Conservation (phyloP, 1,140 invertebrate genomes). For the Danaus melanippus region DNA sequence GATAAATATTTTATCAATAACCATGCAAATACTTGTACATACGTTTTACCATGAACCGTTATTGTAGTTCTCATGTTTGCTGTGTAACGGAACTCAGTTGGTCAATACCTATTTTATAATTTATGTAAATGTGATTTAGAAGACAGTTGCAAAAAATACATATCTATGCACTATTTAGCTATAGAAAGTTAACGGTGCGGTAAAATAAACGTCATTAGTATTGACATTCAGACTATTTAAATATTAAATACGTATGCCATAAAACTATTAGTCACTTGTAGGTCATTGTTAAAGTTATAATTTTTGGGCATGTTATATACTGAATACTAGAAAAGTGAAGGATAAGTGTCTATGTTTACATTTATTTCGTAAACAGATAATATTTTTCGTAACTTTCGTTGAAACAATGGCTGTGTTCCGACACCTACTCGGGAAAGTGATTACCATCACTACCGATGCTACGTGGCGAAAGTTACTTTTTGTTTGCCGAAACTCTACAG, state of each 20-base stretch:
- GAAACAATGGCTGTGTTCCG: slow-evolving; percentile 48
- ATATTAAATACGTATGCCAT: background rate
- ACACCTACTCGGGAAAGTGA: slow-evolving; percentile 54
- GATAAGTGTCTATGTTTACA: background rate
- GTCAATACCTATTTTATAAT: slow-evolving; percentile 26
- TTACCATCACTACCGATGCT: slow-evolving; percentile 39
- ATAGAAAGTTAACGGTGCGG: too few species aligned
- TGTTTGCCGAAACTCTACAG: slow-evolving; percentile 32
- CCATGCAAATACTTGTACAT: too few species aligned
- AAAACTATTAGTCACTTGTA: background rate
- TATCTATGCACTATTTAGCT: too few species aligned
- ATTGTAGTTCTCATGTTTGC: too few species aligned
- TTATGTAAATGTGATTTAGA: too few species aligned
- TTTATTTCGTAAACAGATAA: slow-evolving; percentile 10
- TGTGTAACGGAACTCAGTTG: slow-evolving; percentile 9
- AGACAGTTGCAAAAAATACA: too few species aligned
- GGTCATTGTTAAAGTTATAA: background rate
- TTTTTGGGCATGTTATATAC: background rate
- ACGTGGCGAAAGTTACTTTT: slow-evolving; percentile 53
- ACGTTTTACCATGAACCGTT: too few species aligned
- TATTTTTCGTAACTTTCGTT: slow-evolving; percentile 58
- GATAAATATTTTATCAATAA: too few species aligned
- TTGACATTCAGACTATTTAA: too few species aligned
- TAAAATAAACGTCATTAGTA: too few species aligned
- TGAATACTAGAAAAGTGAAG: background rate